Base-by-base conservation (phyloP, 2,888 invertebrate species). In the Plebejus melissa region DNA sequence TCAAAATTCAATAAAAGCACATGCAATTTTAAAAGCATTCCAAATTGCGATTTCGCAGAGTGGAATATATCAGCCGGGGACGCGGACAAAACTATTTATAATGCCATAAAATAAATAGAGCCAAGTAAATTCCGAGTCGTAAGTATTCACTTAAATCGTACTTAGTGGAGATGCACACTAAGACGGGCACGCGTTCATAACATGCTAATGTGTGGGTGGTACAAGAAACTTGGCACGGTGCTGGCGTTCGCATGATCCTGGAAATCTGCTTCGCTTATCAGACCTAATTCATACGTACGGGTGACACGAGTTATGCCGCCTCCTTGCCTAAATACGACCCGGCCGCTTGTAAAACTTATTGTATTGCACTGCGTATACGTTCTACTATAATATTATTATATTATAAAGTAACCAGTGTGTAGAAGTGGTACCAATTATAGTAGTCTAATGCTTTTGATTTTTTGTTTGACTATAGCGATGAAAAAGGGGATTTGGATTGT, bases 251-350 rank as follows among this genome's bases (percentile, higher is more conserved):
- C 82, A 81, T 85, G 87, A 88, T 90, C 86, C 89, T 85, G 88
- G 87, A 90, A 90, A 92, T 93, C 90, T 90, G 88, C 86, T 82
- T 81, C 82, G 88, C 91, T 92, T 93, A 92, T 93, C 91, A 91
- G 88, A 83, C 82, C 86, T 90, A 90, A 92, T 91, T 91, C 91
- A 92, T 91, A 87, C 83, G 85, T 82, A 84, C 83, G 81, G 82
- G 28, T 72, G 54, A 72, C 50, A 28, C 72, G 13, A 72, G 50
- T 54, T 54, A 72, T 50, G 32, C 50, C 46, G 2, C 50, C 72
- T 72, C 50, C 50, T 50, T 50, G 65, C 65, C 65, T 65, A 65
- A 65, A 65, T 65, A 65, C 65, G 65, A 65, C 65, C 65, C 36
- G 3, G 13, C 13, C 13, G 65, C 32, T 65, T 13, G 65, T 60